Evolutionary conservation across 2,113 vertebrate genomes (phyloP), one percentile per base, ranked within the genome.

Genomic region (Chionomys nivalis): DNA sequence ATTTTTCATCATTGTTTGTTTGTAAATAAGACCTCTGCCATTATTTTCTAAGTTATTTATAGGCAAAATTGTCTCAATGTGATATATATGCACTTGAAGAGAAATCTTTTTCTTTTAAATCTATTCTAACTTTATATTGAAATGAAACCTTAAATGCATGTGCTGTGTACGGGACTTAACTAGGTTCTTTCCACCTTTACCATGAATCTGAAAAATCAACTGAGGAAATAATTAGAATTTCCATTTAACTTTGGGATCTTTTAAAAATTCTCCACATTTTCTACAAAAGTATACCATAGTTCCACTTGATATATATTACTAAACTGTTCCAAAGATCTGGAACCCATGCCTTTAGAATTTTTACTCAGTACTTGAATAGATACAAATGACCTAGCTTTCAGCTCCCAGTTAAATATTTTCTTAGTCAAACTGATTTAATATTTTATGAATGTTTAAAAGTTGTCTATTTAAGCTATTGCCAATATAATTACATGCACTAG

Each of bases 141-240:
- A 96, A 95, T 91, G 52, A 96, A 94, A 76, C 42, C 49, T 86
- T 85, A 94, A 92, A 92, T 39, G 26, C 39, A 28, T 89, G 61
- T 92, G 82, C 31, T 94, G 24, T 75, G 8, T 36, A 90, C 14
- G 73, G 49, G 47, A 87, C 44, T 93, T 76, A 92, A 95, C 73
- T 82, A 65, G 16, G 4, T 68, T 92, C 58, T 95, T 91, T 87
- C 14, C 26, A 55, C 87, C 75, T 79, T 90, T 79, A 86, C 75
- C 24, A 61, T 72, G 76, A 94, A 72, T 81, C 58, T 95, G 93
- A 96, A 94, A 95, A 94, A 70, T 92, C 92, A 94, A 88, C 65
- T 91, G 78, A 90, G 81, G 94, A 96, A 96, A 93, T 70, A 97
- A 95, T 97, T 90, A 94, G 63, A 49, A 93, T 79, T 81, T 96